Evolutionary conservation across 1,140 invertebrate species (phyloP).

Genomic region (Bradysia coprophila): DNA sequence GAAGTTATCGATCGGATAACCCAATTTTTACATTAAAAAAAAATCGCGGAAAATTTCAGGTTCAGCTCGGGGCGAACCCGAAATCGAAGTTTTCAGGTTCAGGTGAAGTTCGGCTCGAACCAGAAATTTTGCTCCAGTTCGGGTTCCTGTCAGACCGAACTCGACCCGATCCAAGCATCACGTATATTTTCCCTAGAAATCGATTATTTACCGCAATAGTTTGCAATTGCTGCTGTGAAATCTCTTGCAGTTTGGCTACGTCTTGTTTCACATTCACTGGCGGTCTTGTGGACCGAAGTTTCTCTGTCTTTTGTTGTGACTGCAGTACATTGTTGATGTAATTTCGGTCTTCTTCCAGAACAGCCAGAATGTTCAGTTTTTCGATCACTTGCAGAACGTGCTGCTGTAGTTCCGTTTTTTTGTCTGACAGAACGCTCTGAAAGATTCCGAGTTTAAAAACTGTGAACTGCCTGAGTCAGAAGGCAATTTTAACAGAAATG

Average conservation of each 20-base stretch:
- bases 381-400: conserved; percentile 31
- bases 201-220: conserved; percentile 21
- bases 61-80: too few relatives aligned
- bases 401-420: conserved; percentile 23
- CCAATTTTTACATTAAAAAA: too few relatives aligned
- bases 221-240: conserved; percentile 16
- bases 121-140: too few relatives aligned
- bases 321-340: conserved; percentile 26
- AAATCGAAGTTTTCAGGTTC: too few relatives aligned
- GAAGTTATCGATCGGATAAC: too few relatives aligned
- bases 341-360: conserved; percentile 33
- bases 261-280: conserved; percentile 20
- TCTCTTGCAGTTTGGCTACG: conserved; percentile 18
- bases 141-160: too few relatives aligned
- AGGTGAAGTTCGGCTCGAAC: too few relatives aligned
- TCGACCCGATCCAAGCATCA: not conserved
- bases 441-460: too few relatives aligned
- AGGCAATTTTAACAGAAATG: too few relatives aligned
- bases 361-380: conserved; percentile 31
- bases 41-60: too few relatives aligned
- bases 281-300: conserved; percentile 11
- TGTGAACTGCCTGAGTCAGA: too few relatives aligned
- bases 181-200: not conserved
- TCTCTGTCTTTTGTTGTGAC: conserved; percentile 20
- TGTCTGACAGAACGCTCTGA: conserved; percentile 15